phyloP scores from a whole-genome alignment of 30 jellyfish, hydroid and myxozoan species.

The Mastigias papua region DNA sequence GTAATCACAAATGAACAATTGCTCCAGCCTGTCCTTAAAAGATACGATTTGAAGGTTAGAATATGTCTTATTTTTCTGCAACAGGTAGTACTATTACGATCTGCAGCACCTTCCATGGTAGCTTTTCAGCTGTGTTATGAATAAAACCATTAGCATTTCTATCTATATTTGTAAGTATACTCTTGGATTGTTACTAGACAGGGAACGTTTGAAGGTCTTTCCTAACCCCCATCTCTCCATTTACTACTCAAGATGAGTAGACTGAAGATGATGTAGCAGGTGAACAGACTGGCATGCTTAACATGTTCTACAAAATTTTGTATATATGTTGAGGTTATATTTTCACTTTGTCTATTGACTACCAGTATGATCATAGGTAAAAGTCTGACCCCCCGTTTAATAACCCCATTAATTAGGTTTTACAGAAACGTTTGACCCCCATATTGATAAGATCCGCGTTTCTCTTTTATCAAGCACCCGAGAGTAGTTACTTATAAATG shows the following conservation, averaged over 20 bases:
- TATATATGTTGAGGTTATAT: too few relatives aligned
- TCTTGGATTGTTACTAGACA: background rate
- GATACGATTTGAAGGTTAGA: slow-evolving; percentile 9
- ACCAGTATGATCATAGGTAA: too few relatives aligned
- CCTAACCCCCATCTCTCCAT: background rate
- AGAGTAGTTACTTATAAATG: background rate
- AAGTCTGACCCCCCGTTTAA: too few relatives aligned
- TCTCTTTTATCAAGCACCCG: background rate
- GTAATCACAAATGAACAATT: background rate
- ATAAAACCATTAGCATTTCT: background rate
- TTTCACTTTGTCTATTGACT: too few relatives aligned
- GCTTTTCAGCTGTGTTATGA: background rate
- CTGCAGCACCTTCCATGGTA: background rate
- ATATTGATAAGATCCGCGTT: background rate
- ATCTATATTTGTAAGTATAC: background rate
- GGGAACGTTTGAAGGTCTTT: background rate
- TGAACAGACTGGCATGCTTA: too few relatives aligned
- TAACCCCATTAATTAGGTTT: too few relatives aligned
- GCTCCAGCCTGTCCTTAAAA: slow-evolving; percentile 8
- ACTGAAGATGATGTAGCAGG: too few relatives aligned
- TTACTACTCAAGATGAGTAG: too few relatives aligned
- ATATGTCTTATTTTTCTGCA: background rate
- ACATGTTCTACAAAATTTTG: too few relatives aligned
- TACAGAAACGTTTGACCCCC: too few relatives aligned
- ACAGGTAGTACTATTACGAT: background rate